phyloP scores from a whole-genome alignment of 2,797 vertebrate species.

The Garrulus glandarius region DNA sequence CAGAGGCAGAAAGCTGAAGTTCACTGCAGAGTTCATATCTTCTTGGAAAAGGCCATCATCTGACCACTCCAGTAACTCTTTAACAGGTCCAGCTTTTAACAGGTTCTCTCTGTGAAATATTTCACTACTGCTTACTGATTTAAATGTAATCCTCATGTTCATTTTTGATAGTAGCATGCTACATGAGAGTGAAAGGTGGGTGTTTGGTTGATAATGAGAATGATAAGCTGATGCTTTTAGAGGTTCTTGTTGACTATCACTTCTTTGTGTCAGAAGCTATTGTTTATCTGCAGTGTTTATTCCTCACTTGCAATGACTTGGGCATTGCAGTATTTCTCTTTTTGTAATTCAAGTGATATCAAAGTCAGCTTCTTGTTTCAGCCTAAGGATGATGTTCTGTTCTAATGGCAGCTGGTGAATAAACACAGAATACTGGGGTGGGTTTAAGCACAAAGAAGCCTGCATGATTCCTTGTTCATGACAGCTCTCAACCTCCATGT shows the following conservation, averaged over 20 bases:
- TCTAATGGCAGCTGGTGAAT: neutral
- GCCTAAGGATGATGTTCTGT: neutral
- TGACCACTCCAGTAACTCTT: neutral
- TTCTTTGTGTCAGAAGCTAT: neutral
- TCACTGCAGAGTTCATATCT: neutral
- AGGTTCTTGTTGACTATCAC: neutral
- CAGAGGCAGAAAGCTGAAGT: neutral
- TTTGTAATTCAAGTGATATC: neutral
- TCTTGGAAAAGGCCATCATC: neutral
- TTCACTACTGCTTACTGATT: neutral
- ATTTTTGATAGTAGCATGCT: neutral
- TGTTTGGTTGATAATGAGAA: neutral
- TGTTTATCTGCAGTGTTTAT: neutral
- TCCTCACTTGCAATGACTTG: neutral
- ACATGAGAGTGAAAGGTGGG: neutral
- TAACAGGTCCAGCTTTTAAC: neutral
- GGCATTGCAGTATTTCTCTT: neutral
- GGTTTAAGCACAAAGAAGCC: neutral
- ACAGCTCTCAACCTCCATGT: neutral
- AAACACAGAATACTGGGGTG: neutral
- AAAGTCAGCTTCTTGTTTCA: neutral
- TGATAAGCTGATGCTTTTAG: neutral
- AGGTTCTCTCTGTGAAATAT: neutral
- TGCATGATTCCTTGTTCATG: neutral
- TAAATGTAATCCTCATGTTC: neutral